Percentiles rank a stretch among this genome's conserved stretches.
Conservation (phyloP, 92 coral and sea anemone species). For the Blastomussa wellsi region DNA sequence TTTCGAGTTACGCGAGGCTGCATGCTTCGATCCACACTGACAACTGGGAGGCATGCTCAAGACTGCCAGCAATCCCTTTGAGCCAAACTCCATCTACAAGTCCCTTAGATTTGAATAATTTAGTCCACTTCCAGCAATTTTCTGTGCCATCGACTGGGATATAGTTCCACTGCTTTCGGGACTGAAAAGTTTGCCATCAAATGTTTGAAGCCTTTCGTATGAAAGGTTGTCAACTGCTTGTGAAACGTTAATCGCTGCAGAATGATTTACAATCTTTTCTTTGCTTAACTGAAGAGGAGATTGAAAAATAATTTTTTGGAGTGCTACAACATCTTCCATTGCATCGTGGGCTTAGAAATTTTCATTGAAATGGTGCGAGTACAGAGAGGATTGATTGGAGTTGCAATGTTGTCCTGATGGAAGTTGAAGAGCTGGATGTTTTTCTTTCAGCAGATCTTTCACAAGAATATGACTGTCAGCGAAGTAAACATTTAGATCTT, state of each 20-base stretch:
- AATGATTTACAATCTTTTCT: neutral
- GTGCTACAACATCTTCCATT: neutral
- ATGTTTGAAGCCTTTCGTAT: neutral
- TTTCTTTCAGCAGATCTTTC: neutral
- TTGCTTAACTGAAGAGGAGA: neutral
- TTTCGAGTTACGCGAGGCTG: neutral
- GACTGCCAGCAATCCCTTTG: constrained; percentile 11
- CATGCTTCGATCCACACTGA: neutral
- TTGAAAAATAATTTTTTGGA: neutral
- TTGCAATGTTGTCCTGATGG: constrained; percentile 9
- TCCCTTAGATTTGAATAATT: neutral
- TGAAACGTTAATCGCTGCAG: neutral
- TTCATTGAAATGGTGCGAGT: constrained; percentile 12
- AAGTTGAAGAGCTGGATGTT: constrained; percentile 18
- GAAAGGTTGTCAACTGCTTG: neutral
- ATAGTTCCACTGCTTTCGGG: neutral
- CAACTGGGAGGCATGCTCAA: constrained; percentile 8
- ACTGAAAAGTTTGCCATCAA: no score
- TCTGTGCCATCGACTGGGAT: constrained; percentile 3
- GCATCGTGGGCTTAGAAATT: constrained; percentile 8
- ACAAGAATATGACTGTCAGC: no score
- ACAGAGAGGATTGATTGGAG: constrained; percentile 17
- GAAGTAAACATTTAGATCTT: constrained; percentile 6
- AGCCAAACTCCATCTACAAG: neutral
- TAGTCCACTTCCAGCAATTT: constrained; percentile 25